A percentile compares a stretch with the other conserved stretches of the same genome.
These are phyloP conservation scores for Iphiclides podalirius DNA, from an alignment of 2,888 invertebrate genomes.

Conservation along the genomic window DNA sequence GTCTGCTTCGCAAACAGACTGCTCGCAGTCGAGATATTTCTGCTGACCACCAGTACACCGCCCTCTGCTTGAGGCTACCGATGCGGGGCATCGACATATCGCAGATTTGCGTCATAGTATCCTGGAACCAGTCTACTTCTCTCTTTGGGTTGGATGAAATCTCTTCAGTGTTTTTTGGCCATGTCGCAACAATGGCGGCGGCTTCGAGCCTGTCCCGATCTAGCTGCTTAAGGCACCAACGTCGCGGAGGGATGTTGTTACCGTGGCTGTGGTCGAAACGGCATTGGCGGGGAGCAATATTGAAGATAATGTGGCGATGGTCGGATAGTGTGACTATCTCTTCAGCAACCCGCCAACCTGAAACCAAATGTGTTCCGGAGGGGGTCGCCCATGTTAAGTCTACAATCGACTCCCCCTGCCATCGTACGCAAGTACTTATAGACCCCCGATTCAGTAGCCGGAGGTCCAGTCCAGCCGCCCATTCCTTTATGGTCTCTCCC, in stretches of 20 bases:
- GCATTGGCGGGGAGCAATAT: not conserved
- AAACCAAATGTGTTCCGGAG: too few species aligned
- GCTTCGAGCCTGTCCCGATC: not conserved
- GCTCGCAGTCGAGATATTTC: not conserved
- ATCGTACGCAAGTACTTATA: too few species aligned
- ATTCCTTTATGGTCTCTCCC: too few species aligned
- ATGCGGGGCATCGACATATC: too few species aligned
- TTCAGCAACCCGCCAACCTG: too few species aligned
- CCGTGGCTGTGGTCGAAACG: not conserved
- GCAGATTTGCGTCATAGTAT: slow-evolving; percentile 14
- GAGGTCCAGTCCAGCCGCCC: too few species aligned
- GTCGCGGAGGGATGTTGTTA: not conserved
- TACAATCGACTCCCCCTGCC: too few species aligned
- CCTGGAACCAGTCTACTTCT: slow-evolving; percentile 3
- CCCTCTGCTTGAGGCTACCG: too few species aligned
- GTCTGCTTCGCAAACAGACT: not conserved
- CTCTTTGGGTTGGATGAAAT: not conserved
- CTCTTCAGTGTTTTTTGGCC: not conserved
- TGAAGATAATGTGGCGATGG: not conserved
- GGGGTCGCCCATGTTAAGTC: too few species aligned
- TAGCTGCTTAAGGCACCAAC: too few species aligned
- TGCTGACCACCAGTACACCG: too few species aligned
- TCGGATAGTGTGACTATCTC: not conserved
- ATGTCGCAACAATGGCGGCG: not conserved
- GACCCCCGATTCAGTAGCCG: too few species aligned